These are phyloP conservation scores for Drosophila sechellia DNA, from an alignment of 1,140 invertebrate species.

Conservation along the genomic window DNA sequence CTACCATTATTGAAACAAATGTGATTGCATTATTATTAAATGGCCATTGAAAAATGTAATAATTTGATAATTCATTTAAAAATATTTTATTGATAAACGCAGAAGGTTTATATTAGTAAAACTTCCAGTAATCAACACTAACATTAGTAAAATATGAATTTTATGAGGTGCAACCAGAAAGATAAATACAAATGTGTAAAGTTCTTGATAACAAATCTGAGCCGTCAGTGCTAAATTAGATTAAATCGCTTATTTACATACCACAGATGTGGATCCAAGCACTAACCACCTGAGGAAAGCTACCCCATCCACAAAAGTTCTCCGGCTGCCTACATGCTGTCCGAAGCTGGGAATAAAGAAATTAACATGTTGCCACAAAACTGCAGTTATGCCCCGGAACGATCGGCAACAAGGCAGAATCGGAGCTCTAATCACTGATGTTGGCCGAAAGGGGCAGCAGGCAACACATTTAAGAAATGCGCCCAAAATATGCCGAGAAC, in stretches of 20 bases:
- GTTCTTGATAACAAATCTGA: slow-evolving; percentile 12
- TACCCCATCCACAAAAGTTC: neutral
- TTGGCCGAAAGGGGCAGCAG: slow-evolving; percentile 32
- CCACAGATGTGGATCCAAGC: neutral
- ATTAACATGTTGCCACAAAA: slow-evolving; percentile 79
- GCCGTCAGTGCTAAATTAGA: slow-evolving; percentile 36
- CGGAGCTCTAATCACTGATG: slow-evolving; percentile 27
- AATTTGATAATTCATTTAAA: too few relatives aligned
- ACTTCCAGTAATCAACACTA: too few relatives aligned
- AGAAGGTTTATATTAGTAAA: neutral
- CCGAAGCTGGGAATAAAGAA: slow-evolving; percentile 67
- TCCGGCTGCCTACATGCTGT: slow-evolving; percentile 13
- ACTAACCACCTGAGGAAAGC: slow-evolving; percentile 34
- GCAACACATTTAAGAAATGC: slow-evolving; percentile 68
- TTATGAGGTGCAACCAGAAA: neutral
- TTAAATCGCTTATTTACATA: slow-evolving; percentile 22
- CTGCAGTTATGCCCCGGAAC: slow-evolving; percentile 73
- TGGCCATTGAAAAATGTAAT: too few relatives aligned
- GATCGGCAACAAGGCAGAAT: slow-evolving; percentile 37
- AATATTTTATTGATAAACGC: neutral
- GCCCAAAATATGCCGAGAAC: slow-evolving; percentile 73
- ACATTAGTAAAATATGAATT: neutral
- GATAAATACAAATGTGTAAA: neutral
- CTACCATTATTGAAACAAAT: too few relatives aligned
- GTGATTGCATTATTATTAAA: too few relatives aligned